Percentiles rank a stretch among this genome's conserved stretches.
Conservation (phyloP, 2,888 invertebrate genomes). For the Apocheima hispidaria region DNA sequence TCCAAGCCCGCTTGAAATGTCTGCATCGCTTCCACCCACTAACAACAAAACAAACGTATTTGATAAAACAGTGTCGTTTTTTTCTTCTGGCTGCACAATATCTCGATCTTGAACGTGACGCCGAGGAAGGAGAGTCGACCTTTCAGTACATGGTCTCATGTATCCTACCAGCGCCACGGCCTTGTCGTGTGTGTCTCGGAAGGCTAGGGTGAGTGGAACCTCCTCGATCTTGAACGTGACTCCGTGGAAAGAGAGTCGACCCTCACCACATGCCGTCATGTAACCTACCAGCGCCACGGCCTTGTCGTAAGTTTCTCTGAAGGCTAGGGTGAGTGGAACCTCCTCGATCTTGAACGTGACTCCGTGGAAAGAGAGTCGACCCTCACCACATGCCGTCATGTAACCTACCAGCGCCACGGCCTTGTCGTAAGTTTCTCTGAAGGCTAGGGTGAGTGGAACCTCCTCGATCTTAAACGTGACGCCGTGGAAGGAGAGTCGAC, state of each 20-base stretch:
- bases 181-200: conserved; percentile 97
- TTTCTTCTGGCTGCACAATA: not conserved
- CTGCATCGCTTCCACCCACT: conserved; percentile 99
- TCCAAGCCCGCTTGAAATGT: conserved; percentile 98
- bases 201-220: conserved; percentile 94
- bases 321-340: conserved; percentile 94
- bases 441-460: conserved; percentile 94
- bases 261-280: not conserved
- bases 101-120: conserved; percentile 36
- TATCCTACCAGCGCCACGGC: no score
- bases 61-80: no score
- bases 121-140: conserved; percentile 95
- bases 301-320: conserved; percentile 96
- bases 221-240: no score
- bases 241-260: no score
- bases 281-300: conserved; percentile 92
- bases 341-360: conserved; percentile 99
- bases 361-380: conserved; percentile 98
- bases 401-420: conserved; percentile 92
- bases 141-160: no score
- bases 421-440: conserved; percentile 96
- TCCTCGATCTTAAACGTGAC: conserved; percentile 99
- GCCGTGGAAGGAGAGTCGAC: conserved; percentile 98
- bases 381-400: not conserved
- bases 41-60: conserved; percentile 10